phyloP scores from a whole-genome alignment of 2,797 vertebrate species.

The Acanthornis magna region DNA sequence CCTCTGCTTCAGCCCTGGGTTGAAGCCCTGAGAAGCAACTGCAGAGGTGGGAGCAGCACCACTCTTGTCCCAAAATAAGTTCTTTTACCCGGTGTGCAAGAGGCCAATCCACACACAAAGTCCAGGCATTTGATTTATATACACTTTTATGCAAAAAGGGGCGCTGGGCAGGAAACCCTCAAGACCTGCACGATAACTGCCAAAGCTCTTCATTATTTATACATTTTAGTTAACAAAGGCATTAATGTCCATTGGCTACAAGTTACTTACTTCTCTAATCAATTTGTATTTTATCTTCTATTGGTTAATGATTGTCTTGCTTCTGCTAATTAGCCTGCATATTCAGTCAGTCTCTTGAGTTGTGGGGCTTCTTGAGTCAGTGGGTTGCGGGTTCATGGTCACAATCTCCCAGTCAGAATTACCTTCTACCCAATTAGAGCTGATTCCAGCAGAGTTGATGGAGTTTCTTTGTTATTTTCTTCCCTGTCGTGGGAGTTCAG shows the following conservation, averaged over 20 bases:
- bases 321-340: too few species aligned
- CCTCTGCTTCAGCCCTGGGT: neutral
- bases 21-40: neutral
- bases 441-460: neutral
- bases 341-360: neutral
- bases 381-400: accelerated
- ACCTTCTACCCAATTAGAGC: neutral
- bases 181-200: neutral
- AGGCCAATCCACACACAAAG: neutral
- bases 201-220: neutral
- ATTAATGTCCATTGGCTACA: neutral
- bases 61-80: neutral
- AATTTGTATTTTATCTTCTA: neutral
- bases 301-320: too few species aligned
- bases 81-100: neutral
- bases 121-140: neutral
- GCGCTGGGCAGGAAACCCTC: neutral
- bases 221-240: neutral
- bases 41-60: neutral
- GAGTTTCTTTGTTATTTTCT: neutral
- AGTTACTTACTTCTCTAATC: neutral
- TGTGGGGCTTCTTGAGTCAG: neutral
- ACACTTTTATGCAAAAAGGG: neutral
- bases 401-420: neutral
- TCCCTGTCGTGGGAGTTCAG: neutral